A percentile compares a stretch with the other conserved stretches of the same genome.
phyloP scores from a whole-genome alignment of 2,888 invertebrate species.

The Thecophora atra region DNA sequence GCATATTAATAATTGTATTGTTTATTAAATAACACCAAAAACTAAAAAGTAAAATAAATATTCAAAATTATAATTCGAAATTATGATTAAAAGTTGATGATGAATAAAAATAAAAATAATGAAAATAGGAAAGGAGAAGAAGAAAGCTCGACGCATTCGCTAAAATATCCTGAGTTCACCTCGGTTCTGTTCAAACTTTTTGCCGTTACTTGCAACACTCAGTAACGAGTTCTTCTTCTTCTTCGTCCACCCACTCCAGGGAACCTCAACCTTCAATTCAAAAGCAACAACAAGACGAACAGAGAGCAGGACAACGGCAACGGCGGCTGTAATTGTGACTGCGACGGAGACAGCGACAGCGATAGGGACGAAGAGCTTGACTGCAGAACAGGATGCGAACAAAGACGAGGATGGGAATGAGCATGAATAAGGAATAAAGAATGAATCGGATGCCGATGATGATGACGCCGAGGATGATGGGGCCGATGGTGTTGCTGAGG shows the following conservation, averaged over 20 bases:
- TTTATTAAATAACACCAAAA: background rate
- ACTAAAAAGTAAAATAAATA: background rate
- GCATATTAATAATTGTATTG: background rate
- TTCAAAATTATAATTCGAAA: background rate
- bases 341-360: slow-evolving; percentile 39
- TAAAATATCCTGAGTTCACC: background rate
- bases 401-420: background rate
- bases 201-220: background rate
- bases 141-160: too few species aligned
- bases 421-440: slow-evolving; percentile 6
- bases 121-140: too few species aligned
- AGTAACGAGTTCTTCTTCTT: background rate
- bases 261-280: slow-evolving; percentile 35
- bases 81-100: background rate
- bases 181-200: background rate
- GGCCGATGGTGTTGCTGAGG: background rate
- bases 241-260: slow-evolving; percentile 16
- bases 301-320: background rate
- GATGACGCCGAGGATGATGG: background rate
- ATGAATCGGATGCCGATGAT: slow-evolving; percentile 28
- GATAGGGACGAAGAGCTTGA: slow-evolving; percentile 38
- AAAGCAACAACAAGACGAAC: background rate
- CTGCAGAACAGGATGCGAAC: slow-evolving; percentile 3
- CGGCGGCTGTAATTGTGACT: background rate
- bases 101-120: too few species aligned